These are phyloP conservation scores for Eupithecia inturbata DNA, from an alignment of 2,888 invertebrate species.

Conservation along the genomic window DNA sequence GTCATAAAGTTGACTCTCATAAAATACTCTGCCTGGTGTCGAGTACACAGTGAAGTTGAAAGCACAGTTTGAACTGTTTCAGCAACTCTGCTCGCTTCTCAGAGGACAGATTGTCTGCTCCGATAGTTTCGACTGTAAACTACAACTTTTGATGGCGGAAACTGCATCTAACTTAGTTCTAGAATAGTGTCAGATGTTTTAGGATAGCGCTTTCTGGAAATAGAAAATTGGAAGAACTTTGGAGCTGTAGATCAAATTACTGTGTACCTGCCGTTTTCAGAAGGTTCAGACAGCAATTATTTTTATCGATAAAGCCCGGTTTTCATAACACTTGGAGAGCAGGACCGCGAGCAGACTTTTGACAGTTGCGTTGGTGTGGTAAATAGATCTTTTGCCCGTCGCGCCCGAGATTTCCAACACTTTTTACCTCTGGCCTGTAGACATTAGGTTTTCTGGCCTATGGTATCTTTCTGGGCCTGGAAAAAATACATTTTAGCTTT, in stretches of 20 bases:
- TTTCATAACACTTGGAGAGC: neutral
- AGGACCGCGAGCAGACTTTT: neutral
- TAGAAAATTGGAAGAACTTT: neutral
- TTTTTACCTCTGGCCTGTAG: too few species aligned
- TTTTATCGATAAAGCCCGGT: neutral
- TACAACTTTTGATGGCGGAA: neutral
- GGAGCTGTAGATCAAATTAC: neutral
- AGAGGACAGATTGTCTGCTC: conserved; percentile 3
- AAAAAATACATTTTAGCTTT: too few species aligned
- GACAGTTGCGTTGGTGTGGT: neutral
- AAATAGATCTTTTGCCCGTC: neutral
- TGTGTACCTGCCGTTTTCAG: neutral
- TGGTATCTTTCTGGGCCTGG: too few species aligned
- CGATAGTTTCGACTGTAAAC: conserved; percentile 3
- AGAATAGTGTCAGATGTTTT: neutral
- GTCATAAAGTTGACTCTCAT: neutral
- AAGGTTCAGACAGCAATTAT: neutral
- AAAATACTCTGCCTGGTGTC: neutral
- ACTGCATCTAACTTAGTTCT: conserved; percentile 6
- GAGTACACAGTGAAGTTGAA: neutral
- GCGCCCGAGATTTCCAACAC: neutral
- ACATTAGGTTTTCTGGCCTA: too few species aligned
- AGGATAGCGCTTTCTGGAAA: neutral
- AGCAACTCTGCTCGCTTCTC: conserved; percentile 5
- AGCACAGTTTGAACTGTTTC: conserved; percentile 8